Evolutionary conservation across 1,140 invertebrate species (phyloP).

Genomic region (Steinernema feltiae): DNA sequence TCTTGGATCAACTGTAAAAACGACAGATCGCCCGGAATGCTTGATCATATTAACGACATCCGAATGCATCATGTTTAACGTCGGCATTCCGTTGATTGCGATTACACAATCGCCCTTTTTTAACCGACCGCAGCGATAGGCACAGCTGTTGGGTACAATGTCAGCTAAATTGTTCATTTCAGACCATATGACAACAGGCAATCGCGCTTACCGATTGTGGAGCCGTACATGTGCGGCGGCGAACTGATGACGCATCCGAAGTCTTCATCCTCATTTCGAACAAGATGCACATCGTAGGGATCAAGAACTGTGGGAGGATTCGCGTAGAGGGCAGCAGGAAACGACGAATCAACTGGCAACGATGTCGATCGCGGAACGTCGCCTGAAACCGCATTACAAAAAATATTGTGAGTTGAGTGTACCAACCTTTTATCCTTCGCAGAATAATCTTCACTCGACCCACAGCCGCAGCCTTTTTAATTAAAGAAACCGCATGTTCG

Average conservation of each 20-base stretch:
- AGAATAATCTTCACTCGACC: constrained; percentile 57
- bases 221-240: constrained; percentile 82
- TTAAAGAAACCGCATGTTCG: constrained; percentile 78
- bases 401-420: no score
- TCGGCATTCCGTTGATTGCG: constrained; percentile 86
- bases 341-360: constrained; percentile 26
- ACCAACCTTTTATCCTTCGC: constrained; percentile 27
- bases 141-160: constrained; percentile 1
- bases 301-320: constrained; percentile 19
- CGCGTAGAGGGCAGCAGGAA: constrained; percentile 9
- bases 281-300: constrained; percentile 77
- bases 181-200: constrained; percentile 3
- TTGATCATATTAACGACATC: constrained; percentile 63
- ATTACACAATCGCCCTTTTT: constrained; percentile 90
- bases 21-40: constrained; percentile 44
- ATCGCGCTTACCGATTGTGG: constrained; percentile 75
- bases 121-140: constrained; percentile 71
- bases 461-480: constrained; percentile 66
- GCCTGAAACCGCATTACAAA: no score
- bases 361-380: constrained; percentile 24
- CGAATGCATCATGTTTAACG: constrained; percentile 83
- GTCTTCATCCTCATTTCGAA: constrained; percentile 82
- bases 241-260: constrained; percentile 99
- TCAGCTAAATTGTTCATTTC: constrained; percentile 18
- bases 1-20: constrained; percentile 50